Evolutionary conservation across 2,888 invertebrate species (phyloP).

Genomic region (Marronus borbonicus): DNA sequence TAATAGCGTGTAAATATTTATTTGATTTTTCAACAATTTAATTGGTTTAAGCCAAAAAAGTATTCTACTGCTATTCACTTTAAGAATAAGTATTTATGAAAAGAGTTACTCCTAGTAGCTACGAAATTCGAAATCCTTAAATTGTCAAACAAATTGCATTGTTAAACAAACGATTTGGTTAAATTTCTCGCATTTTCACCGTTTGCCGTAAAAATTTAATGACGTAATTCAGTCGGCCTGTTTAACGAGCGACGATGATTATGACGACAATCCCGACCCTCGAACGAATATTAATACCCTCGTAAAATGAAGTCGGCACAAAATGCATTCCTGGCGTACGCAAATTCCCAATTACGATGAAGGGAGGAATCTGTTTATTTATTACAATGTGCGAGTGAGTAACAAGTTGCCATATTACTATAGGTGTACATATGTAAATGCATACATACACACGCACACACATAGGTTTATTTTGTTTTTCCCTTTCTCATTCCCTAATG

Average conservation of each 20-base stretch:
- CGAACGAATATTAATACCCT: slow-evolving; percentile 35
- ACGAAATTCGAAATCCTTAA: slow-evolving; percentile 1
- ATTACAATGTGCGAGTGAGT: not conserved
- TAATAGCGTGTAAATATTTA: too few relatives aligned
- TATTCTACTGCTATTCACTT: too few relatives aligned
- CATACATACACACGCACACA: too few relatives aligned
- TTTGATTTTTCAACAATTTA: too few relatives aligned
- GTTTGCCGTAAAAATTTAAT: slow-evolving; percentile 38
- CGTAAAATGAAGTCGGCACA: slow-evolving; percentile 16
- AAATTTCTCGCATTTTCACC: slow-evolving; percentile 5
- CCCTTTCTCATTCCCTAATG: not conserved
- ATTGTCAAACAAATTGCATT: not conserved
- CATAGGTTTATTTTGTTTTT: not conserved
- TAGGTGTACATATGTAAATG: not conserved
- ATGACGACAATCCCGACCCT: slow-evolving; percentile 31
- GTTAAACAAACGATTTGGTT: slow-evolving; percentile 8
- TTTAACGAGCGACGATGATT: slow-evolving; percentile 38
- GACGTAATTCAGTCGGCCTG: slow-evolving; percentile 19
- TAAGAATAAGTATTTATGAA: not conserved
- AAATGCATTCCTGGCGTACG: slow-evolving; percentile 9
- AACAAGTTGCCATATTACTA: not conserved
- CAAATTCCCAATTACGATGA: slow-evolving; percentile 9
- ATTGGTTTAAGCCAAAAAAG: too few relatives aligned
- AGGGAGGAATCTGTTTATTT: slow-evolving; percentile 10
- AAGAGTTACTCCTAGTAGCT: not conserved